phyloP scores from a whole-genome alignment of 1,140 invertebrate species.

The Musca vetustissima region DNA sequence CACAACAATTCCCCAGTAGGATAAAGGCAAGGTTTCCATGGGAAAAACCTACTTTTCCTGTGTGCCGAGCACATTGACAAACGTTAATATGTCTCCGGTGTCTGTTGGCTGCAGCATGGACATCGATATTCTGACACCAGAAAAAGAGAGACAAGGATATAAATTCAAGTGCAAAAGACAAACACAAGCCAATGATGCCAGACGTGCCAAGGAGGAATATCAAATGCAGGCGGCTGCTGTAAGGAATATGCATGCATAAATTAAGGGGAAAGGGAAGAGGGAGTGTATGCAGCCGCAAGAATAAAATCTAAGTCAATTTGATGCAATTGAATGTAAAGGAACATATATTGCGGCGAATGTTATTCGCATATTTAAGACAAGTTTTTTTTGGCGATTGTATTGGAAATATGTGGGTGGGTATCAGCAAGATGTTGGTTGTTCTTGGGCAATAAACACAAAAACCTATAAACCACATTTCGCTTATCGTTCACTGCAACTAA shows the following conservation, averaged over 20 bases:
- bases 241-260: too few relatives aligned
- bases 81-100: not conserved
- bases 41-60: too few relatives aligned
- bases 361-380: not conserved
- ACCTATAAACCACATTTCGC: conserved; percentile 7
- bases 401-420: too few relatives aligned
- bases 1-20: not conserved
- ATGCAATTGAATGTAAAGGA: too few relatives aligned
- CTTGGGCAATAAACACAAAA: not conserved
- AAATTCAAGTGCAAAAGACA: conserved; percentile 15
- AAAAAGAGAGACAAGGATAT: not conserved
- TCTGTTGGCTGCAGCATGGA: not conserved
- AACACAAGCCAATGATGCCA: not conserved
- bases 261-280: too few relatives aligned
- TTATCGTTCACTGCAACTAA: not conserved
- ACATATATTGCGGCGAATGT: not conserved
- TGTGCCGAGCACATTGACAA: too few relatives aligned
- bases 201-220: not conserved
- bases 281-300: not conserved
- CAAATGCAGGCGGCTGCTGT: too few relatives aligned
- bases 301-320: conserved; percentile 17
- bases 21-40: too few relatives aligned
- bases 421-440: too few relatives aligned
- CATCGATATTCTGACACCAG: not conserved
- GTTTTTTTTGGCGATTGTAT: too few relatives aligned